phyloP scores from a whole-genome alignment of 1,140 invertebrate species.

The Dreissena rostriformis region DNA sequence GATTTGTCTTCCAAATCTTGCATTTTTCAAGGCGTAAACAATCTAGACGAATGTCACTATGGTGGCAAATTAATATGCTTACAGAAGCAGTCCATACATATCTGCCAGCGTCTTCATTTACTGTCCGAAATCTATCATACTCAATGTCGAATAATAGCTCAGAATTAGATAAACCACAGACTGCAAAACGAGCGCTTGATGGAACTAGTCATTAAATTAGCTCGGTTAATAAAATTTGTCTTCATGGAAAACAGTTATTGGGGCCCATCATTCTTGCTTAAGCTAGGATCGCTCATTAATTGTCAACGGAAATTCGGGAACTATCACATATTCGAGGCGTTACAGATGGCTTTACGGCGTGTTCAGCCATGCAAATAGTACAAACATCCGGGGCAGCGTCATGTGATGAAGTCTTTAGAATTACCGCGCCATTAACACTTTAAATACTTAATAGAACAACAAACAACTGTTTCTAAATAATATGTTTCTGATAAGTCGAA shows the following conservation, averaged over 20 bases:
- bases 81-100: conserved; percentile 41
- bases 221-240: conserved; percentile 37
- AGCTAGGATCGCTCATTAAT: neutral
- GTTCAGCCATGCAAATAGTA: too few species aligned
- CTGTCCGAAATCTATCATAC: conserved; percentile 43
- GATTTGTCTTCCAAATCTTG: too few species aligned
- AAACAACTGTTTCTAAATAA: too few species aligned
- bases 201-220: conserved; percentile 46
- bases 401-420: too few species aligned
- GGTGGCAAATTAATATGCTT: conserved; percentile 41
- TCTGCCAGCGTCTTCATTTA: conserved; percentile 50
- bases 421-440: too few species aligned
- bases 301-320: neutral
- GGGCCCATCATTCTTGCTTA: neutral
- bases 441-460: too few species aligned
- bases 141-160: conserved; percentile 55
- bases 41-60: too few species aligned
- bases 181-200: conserved; percentile 50
- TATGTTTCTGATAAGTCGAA: too few species aligned
- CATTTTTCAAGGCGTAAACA: too few species aligned
- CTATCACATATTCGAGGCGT: too few species aligned
- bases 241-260: neutral
- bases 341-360: too few species aligned
- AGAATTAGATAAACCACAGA: conserved; percentile 48
- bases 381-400: too few species aligned